These are phyloP conservation scores for Rhodinocichla rosea DNA, from an alignment of 2,113 vertebrate genomes.

Conservation along the genomic window DNA sequence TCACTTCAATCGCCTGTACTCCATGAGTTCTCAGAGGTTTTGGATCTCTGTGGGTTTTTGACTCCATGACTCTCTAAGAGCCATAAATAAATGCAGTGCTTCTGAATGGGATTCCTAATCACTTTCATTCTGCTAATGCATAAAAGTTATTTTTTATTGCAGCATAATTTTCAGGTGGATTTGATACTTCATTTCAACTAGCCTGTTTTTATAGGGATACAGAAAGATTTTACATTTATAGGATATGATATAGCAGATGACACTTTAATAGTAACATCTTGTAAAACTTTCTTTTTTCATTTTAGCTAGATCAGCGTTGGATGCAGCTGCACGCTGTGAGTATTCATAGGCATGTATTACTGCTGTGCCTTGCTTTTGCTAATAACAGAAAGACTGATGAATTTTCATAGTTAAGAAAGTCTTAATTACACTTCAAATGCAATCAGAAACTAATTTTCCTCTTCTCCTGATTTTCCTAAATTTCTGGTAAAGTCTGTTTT, in stretches of 20 bases:
- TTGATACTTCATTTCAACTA: background rate
- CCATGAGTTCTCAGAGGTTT: background rate
- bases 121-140: background rate
- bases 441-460: conserved; percentile 23
- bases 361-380: conserved; percentile 11
- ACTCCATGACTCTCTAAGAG: background rate
- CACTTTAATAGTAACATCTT: background rate
- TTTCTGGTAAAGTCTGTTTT: background rate
- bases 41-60: background rate
- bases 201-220: background rate
- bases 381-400: conserved; percentile 1
- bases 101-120: background rate
- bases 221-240: background rate
- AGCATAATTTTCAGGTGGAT: background rate
- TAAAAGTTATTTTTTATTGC: background rate
- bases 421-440: background rate
- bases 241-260: background rate
- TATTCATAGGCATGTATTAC: conserved; percentile 45
- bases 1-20: background rate
- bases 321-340: conserved; percentile 79
- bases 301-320: conserved; percentile 78
- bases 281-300: conserved; percentile 24
- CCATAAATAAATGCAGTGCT: background rate
- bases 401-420: background rate
- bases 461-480: background rate